phyloP scores from a whole-genome alignment of 2,888 invertebrate species.

The Brenthis daphne region DNA sequence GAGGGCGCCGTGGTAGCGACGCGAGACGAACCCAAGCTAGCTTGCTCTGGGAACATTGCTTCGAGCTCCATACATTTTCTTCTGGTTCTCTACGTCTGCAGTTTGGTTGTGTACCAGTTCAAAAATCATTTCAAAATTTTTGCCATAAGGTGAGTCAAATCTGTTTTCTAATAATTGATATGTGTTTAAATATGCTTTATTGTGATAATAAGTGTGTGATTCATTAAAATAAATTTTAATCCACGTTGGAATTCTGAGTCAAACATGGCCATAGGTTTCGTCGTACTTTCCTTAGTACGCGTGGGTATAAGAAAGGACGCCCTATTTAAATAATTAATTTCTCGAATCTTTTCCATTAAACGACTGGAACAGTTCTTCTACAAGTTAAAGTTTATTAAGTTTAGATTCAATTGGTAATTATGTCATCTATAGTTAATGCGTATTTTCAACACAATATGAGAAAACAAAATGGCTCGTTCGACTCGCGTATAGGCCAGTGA shows the following conservation, averaged over 20 bases:
- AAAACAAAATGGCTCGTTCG: constrained; percentile 83
- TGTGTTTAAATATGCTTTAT: constrained; percentile 62
- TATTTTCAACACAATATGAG: constrained; percentile 79
- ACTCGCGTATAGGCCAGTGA: constrained; percentile 80
- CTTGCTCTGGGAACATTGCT: constrained; percentile 79
- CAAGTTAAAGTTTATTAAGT: constrained; percentile 69
- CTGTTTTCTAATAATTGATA: constrained; percentile 64
- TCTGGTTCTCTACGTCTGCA: constrained; percentile 82
- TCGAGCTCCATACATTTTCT: constrained; percentile 83
- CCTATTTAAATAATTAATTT: constrained; percentile 79
- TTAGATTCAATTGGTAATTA: constrained; percentile 72
- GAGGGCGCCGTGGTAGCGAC: constrained; percentile 75
- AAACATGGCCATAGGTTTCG: constrained; percentile 80
- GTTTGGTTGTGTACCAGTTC: constrained; percentile 82
- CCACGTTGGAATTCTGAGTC: constrained; percentile 81
- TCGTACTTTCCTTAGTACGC: constrained; percentile 78
- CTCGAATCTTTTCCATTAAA: constrained; percentile 76
- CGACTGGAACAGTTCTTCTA: constrained; percentile 76
- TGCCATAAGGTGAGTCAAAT: constrained; percentile 79
- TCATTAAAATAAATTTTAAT: constrained; percentile 65
- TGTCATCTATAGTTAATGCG: constrained; percentile 75
- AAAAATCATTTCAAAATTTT: constrained; percentile 82
- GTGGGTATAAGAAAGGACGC: constrained; percentile 78
- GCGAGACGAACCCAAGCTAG: constrained; percentile 79
- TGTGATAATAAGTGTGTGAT: constrained; percentile 58